These are phyloP conservation scores for Brachyptera putata DNA, from an alignment of 2,888 invertebrate species.

Conservation along the genomic window DNA sequence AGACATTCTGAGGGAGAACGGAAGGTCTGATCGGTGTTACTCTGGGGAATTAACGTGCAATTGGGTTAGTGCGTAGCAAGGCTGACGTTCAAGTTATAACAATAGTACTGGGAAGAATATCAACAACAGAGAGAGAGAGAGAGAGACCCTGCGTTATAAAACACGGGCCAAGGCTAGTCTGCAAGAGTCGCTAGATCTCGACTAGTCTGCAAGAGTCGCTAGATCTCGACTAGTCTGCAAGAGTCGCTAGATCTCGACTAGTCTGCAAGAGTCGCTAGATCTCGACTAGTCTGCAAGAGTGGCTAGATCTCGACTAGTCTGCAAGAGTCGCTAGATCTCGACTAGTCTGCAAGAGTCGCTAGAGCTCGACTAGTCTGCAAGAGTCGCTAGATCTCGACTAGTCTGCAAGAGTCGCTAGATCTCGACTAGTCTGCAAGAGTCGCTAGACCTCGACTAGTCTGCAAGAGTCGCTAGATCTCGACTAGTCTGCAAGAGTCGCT, in stretches of 20 bases:
- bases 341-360: constrained; percentile 65
- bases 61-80: no score
- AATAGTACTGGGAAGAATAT: no score
- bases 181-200: constrained; percentile 58
- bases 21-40: no score
- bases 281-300: constrained; percentile 61
- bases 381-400: constrained; percentile 66
- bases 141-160: no score
- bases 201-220: constrained; percentile 65
- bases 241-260: constrained; percentile 66
- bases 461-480: constrained; percentile 58
- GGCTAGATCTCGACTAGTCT: constrained; percentile 75
- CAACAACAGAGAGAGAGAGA: no score
- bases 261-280: constrained; percentile 64
- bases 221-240: constrained; percentile 67
- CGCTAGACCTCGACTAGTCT: constrained; percentile 75
- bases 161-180: no score
- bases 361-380: constrained; percentile 67
- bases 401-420: constrained; percentile 64
- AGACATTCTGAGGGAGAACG: no score
- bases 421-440: constrained; percentile 61
- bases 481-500: constrained; percentile 65
- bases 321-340: constrained; percentile 58
- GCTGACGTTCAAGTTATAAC: no score
- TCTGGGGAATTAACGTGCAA: no score